A percentile compares a stretch with the other conserved stretches of the same genome.
These are phyloP conservation scores for Crambe crambe DNA, from an alignment of 37 sponge, comb jelly and placozoan species.

Conservation along the genomic window DNA sequence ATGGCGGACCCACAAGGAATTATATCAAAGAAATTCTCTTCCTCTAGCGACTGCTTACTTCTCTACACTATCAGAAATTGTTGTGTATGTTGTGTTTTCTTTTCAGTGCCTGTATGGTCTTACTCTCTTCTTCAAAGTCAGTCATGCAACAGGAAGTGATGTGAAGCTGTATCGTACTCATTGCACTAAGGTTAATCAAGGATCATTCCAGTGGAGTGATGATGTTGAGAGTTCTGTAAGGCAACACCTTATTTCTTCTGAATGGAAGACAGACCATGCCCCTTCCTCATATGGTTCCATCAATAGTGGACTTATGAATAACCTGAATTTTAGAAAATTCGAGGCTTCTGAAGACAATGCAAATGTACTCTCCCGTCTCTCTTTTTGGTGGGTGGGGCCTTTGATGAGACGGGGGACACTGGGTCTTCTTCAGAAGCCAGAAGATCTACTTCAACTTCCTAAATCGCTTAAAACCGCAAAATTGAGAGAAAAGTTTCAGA, in stretches of 20 bases:
- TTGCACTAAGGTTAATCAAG: background rate
- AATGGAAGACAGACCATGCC: background rate
- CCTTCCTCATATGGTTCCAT: constrained; percentile 15
- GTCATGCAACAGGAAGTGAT: constrained; percentile 18
- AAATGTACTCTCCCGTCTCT: constrained; percentile 60
- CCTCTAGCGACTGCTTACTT: constrained; percentile 39
- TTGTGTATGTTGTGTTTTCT: constrained; percentile 36
- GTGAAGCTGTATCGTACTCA: background rate
- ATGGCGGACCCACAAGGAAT: background rate
- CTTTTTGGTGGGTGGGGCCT: constrained; percentile 85
- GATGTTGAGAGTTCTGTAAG: constrained; percentile 27
- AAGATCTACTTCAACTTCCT: constrained; percentile 68
- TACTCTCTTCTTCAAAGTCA: constrained; percentile 42
- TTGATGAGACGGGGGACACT: constrained; percentile 69
- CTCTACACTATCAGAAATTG: background rate
- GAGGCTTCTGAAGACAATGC: constrained; percentile 67
- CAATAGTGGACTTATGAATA: background rate
- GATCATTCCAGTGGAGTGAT: background rate
- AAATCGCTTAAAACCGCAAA: constrained; percentile 35
- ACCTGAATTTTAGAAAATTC: background rate
- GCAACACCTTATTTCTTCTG: constrained; percentile 30
- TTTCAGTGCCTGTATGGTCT: constrained; percentile 52
- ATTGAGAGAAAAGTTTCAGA: constrained; percentile 49
- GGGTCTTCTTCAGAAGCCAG: constrained; percentile 50
- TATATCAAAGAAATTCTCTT: background rate